Evolutionary conservation across 2,888 invertebrate species (phyloP).

Genomic region (Drosophila mulleri): DNA sequence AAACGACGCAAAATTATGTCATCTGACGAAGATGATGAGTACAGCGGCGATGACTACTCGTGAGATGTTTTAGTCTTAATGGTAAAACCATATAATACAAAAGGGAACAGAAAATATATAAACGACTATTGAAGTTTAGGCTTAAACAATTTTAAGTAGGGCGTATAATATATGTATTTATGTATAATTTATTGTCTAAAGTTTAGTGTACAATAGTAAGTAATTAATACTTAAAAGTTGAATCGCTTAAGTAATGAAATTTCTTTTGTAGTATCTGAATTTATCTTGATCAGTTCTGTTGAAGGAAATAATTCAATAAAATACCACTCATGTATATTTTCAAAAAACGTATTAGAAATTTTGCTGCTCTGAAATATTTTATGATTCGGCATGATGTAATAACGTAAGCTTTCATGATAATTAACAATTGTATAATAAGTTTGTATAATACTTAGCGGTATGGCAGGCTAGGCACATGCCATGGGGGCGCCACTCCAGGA

Average conservation of each 20-base stretch:
- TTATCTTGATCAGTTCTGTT: conserved; percentile 35
- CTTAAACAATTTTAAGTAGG: conserved; percentile 44
- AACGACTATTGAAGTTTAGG: conserved; percentile 31
- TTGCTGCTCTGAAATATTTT: no score
- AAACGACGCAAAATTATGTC: conserved; percentile 86
- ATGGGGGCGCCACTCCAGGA: no score
- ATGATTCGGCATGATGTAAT: no score
- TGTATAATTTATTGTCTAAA: conserved; percentile 56
- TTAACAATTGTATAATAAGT: no score
- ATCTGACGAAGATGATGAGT: conserved; percentile 88
- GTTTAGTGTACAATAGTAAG: conserved; percentile 47
- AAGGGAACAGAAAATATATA: conserved; percentile 21
- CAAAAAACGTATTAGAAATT: conserved; percentile 29
- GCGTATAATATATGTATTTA: conserved; percentile 50
- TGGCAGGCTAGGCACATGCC: no score
- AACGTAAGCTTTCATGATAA: no score
- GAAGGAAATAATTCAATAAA: conserved; percentile 37
- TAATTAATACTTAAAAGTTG: conserved; percentile 31
- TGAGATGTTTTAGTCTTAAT: conserved; percentile 49
- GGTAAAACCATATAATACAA: conserved; percentile 37
- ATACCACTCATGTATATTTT: conserved; percentile 47
- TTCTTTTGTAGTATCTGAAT: conserved; percentile 37
- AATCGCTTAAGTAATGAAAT: conserved; percentile 25
- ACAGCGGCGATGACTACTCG: conserved; percentile 87
- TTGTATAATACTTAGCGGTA: no score